Evolutionary conservation across 2,888 invertebrate species (phyloP).

Genomic region (Clunio marinus): DNA sequence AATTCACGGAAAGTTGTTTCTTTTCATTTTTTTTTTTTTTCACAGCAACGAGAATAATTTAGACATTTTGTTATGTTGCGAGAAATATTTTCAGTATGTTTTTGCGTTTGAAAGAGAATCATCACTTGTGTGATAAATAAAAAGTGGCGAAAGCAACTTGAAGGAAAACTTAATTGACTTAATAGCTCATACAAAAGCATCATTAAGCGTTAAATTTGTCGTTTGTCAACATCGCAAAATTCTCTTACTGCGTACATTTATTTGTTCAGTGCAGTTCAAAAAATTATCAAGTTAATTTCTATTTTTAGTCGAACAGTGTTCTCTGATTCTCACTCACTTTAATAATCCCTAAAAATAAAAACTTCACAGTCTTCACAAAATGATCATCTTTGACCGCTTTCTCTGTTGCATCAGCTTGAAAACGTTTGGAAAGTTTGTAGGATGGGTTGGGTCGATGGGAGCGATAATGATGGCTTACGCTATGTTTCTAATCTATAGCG

Average conservation of each 20-base stretch:
- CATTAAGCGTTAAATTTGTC: too few relatives aligned
- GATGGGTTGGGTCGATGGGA: background rate
- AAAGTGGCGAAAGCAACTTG: background rate
- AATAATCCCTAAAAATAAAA: background rate
- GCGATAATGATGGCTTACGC: background rate
- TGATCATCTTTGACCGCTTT: conserved; percentile 32
- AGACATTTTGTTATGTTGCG: background rate
- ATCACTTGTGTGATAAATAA: background rate
- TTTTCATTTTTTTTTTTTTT: too few relatives aligned
- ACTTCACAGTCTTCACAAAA: background rate
- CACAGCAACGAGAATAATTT: too few relatives aligned
- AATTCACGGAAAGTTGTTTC: too few relatives aligned
- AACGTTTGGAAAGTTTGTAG: conserved; percentile 15
- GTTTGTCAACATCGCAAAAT: background rate
- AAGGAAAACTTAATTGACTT: background rate
- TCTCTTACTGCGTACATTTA: background rate
- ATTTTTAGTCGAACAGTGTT: background rate
- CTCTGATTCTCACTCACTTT: background rate
- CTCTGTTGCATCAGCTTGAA: conserved; percentile 15
- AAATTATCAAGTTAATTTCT: background rate
- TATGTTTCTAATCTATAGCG: background rate
- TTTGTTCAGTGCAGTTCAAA: background rate
- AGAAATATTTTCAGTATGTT: background rate
- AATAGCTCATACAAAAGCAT: background rate
- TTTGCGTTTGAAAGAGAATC: too few relatives aligned